Conservation (phyloP, 2,888 invertebrate species). For the Drosophila acutilabella region DNA sequence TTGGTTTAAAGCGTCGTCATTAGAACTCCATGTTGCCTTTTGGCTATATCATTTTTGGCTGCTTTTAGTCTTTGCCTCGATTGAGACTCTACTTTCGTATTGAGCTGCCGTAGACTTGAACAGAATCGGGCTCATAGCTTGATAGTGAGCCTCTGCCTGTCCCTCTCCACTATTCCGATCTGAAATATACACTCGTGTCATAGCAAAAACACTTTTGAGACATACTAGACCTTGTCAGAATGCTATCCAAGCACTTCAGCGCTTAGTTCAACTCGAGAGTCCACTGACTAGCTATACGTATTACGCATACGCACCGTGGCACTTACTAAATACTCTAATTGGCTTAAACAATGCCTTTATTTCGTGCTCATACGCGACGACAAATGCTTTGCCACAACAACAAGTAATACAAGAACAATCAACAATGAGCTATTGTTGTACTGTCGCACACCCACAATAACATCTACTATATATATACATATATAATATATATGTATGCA, state of each 20-base stretch:
- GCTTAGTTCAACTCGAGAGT: conserved; percentile 11
- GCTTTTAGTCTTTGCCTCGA: conserved; percentile 28
- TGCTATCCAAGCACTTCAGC: conserved; percentile 1
- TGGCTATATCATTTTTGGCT: conserved; percentile 10
- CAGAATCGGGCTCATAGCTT: background rate
- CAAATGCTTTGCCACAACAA: conserved; percentile 41
- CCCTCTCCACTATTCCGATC: no score
- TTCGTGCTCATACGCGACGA: conserved; percentile 55
- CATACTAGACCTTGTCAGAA: conserved; percentile 25
- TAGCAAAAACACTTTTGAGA: conserved; percentile 1
- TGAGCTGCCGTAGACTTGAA: background rate
- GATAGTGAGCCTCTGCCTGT: no score
- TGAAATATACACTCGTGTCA: conserved; percentile 6
- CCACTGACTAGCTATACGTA: conserved; percentile 5
- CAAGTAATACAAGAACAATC: conserved; percentile 42
- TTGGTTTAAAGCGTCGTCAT: conserved; percentile 41
- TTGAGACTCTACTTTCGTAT: background rate
- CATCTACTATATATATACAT: background rate
- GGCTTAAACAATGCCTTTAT: conserved; percentile 73
- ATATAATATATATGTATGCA: background rate
- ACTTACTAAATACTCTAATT: conserved; percentile 68
- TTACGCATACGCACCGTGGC: conserved; percentile 57
- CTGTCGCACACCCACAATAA: conserved; percentile 18
- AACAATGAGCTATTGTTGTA: conserved; percentile 66
- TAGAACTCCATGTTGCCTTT: conserved; percentile 11